phyloP scores from a whole-genome alignment of 2,888 invertebrate genomes.

The Phragmatobia fuliginosa region DNA sequence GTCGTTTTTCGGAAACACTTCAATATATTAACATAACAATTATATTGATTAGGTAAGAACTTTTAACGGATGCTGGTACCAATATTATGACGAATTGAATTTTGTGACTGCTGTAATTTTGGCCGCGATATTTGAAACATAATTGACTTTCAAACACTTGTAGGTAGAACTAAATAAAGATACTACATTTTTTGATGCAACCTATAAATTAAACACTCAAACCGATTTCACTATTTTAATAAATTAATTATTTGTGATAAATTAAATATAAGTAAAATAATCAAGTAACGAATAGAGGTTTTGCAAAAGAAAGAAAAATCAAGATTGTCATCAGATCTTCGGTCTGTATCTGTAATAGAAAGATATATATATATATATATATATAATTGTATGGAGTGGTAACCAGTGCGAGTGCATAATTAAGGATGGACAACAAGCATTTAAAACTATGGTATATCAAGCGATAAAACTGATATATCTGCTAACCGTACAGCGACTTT shows the following conservation, averaged over 20 bases:
- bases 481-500: neutral
- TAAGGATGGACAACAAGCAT: neutral
- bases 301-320: too few species aligned
- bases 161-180: neutral
- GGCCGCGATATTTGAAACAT: neutral
- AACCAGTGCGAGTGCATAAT: neutral
- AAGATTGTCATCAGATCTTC: neutral
- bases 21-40: constrained; percentile 83
- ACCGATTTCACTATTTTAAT: neutral
- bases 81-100: constrained; percentile 48
- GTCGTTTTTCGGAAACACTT: constrained; percentile 82
- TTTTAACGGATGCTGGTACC: constrained; percentile 58
- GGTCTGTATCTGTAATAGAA: neutral
- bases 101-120: constrained; percentile 23
- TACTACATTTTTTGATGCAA: too few species aligned
- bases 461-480: neutral
- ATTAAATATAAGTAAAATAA: neutral
- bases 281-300: too few species aligned
- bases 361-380: too few species aligned
- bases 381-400: neutral
- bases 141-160: neutral
- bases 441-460: neutral
- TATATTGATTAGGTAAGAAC: constrained; percentile 76
- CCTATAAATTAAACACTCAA: neutral
- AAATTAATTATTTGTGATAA: too few species aligned